phyloP scores from a whole-genome alignment of 2,888 invertebrate species.

The Apotomis turbidana region DNA sequence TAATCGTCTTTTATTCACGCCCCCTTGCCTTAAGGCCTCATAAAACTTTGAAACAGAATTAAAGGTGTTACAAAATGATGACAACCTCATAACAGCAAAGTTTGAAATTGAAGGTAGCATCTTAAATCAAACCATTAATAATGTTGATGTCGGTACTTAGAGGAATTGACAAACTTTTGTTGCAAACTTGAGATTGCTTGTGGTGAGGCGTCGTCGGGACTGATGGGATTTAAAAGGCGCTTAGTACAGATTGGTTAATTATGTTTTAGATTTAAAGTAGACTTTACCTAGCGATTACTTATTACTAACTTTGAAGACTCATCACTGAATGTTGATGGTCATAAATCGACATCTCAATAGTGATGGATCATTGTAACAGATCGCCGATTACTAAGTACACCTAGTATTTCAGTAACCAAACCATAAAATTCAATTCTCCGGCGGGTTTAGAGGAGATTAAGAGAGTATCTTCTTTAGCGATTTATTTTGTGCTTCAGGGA shows the following conservation, averaged over 20 bases:
- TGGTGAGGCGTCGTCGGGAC: slow-evolving; percentile 26
- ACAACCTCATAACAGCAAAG: slow-evolving; percentile 35
- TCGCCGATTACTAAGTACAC: no score
- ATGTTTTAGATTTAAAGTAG: slow-evolving; percentile 11
- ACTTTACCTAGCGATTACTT: background rate
- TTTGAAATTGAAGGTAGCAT: slow-evolving; percentile 35
- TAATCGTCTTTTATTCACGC: slow-evolving; percentile 11
- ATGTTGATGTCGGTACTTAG: slow-evolving; percentile 39
- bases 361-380: no score
- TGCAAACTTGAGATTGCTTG: slow-evolving; percentile 34
- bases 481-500: no score
- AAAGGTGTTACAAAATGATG: slow-evolving; percentile 39
- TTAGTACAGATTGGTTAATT: slow-evolving; percentile 27
- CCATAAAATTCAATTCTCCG: no score
- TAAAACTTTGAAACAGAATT: slow-evolving; percentile 38
- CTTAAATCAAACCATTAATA: slow-evolving; percentile 42
- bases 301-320: background rate
- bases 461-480: no score
- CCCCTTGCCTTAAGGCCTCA: slow-evolving; percentile 4
- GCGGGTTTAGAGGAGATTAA: no score
- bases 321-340: no score
- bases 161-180: slow-evolving; percentile 39
- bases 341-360: no score
- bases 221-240: slow-evolving; percentile 30
- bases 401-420: no score